Conservation (phyloP, 2,797 vertebrate genomes). For the Hipposideros larvatus region DNA sequence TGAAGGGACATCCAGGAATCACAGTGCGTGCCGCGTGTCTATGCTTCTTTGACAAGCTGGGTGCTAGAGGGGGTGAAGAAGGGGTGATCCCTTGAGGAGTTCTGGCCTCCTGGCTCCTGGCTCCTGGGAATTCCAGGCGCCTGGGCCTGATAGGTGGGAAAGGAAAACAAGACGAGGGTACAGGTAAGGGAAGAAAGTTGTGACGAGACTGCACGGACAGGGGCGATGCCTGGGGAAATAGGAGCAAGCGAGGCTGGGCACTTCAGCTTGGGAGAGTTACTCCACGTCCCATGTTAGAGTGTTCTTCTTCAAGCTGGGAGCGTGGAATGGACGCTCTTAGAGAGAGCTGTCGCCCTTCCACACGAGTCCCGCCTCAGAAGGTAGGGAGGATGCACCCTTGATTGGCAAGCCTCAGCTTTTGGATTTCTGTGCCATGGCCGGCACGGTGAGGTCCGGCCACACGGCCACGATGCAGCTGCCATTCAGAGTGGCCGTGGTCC, state of each 20-base stretch:
- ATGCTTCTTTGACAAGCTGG: accelerated
- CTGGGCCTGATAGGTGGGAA: not conserved
- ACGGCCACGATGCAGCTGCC: not conserved
- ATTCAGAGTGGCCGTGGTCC: not conserved
- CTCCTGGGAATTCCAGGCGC: not conserved
- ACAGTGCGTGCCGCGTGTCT: accelerated
- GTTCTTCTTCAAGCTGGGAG: not conserved
- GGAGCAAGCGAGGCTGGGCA: not conserved
- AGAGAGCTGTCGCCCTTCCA: not conserved
- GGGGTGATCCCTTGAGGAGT: accelerated
- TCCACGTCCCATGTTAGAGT: not conserved
- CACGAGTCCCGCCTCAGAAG: slow-evolving; percentile 30
- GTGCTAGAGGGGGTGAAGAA: no score
- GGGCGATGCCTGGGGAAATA: not conserved
- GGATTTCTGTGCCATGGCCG: not conserved
- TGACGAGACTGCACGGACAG: not conserved
- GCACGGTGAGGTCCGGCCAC: not conserved
- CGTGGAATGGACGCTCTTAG: slow-evolving; percentile 43
- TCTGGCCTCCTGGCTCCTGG: not conserved
- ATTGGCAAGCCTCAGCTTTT: not conserved
- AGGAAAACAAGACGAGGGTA: not conserved
- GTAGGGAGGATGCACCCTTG: slow-evolving; percentile 65
- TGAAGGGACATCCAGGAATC: not conserved
- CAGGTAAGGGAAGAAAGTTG: not conserved
- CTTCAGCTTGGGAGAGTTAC: not conserved